Evolutionary conservation across 2,888 invertebrate genomes (phyloP).

Genomic region (Apantesis nais): DNA sequence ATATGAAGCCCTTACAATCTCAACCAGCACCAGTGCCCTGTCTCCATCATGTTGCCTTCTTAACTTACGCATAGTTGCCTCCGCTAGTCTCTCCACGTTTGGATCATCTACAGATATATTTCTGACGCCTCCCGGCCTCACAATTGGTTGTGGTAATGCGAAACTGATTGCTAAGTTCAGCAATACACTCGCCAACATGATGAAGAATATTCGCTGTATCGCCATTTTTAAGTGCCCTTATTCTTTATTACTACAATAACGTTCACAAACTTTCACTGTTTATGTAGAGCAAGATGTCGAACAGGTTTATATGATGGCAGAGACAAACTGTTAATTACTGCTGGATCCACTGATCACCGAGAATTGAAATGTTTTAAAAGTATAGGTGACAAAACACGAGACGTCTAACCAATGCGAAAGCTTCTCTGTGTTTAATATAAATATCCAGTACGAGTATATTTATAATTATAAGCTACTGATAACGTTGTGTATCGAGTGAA

Average conservation of each 20-base stretch:
- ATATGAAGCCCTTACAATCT: slow-evolving; percentile 7
- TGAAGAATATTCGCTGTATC: not conserved
- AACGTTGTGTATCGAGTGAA: not conserved
- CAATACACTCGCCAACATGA: not conserved
- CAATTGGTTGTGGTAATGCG: not conserved
- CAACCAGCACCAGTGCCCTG: slow-evolving; percentile 4
- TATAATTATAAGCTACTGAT: not conserved
- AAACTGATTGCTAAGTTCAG: slow-evolving; percentile 1
- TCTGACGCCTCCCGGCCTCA: not conserved
- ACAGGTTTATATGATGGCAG: not conserved
- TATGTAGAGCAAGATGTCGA: not conserved
- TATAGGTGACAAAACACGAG: not conserved
- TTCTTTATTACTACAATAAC: slow-evolving; percentile 29
- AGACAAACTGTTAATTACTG: not conserved
- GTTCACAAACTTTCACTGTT: not conserved
- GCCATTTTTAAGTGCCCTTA: not conserved
- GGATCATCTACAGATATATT: slow-evolving; percentile 9
- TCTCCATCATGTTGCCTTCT: slow-evolving; percentile 9
- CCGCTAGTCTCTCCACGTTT: slow-evolving; percentile 5
- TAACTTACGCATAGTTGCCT: slow-evolving; percentile 9
- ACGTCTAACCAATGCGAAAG: not conserved
- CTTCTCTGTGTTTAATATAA: not conserved
- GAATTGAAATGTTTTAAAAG: not conserved
- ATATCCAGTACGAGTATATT: not conserved
- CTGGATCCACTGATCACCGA: not conserved